Evolutionary conservation across 2,888 invertebrate species (phyloP), one percentile per base, ranked within the genome.

Genomic region (Nemotelus pantherinus): DNA sequence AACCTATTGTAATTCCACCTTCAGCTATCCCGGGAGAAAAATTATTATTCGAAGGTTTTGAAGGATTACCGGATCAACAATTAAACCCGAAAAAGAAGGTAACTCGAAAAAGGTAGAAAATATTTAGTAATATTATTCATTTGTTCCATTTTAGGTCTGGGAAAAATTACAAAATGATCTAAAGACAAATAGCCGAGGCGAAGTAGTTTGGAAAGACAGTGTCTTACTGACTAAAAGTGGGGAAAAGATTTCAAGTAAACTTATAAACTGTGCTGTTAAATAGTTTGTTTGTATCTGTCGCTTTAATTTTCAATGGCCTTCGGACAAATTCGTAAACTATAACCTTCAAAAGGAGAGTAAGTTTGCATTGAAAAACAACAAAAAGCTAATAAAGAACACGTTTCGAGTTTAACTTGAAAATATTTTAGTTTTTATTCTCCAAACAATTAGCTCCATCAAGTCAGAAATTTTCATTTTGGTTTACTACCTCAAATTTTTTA

Each of bases 71-170:
- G 2, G 97, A 97, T 87, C 93, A 93, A 47, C 92, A 95, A 80
- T 88, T 98, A 1, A 97, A 98, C 87, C 97, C 97, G 0, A 98
- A 98, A 87, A 98, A 98, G 88, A 98, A 98, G 89, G 89, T 96
- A 39, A 71, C 45, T 77, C n/a, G 25, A 25, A 25, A 25, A 25
- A 3, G 44, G 6, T 67, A n/a, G 25, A n/a, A 9, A 2, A 2
- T 58, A n/a, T 58, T 58, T 9, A 55, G 55, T 39, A 67, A 48
- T 25, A 50, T 50, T 25, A 6, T 47, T 3, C 9, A 47, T 10
- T 10, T 43, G 3, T 10, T 9, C n/a, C 2, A 6, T 47, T 41
- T 2, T 58, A 84, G 83, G 81, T 87, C n/a, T 98, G 97, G 97
- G 97, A 97, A 83, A 96, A 95, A 86, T 86, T 97, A 58, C 95